Base-by-base conservation (phyloP, 2,888 invertebrate genomes). In the Conops quadrifasciatus region DNA sequence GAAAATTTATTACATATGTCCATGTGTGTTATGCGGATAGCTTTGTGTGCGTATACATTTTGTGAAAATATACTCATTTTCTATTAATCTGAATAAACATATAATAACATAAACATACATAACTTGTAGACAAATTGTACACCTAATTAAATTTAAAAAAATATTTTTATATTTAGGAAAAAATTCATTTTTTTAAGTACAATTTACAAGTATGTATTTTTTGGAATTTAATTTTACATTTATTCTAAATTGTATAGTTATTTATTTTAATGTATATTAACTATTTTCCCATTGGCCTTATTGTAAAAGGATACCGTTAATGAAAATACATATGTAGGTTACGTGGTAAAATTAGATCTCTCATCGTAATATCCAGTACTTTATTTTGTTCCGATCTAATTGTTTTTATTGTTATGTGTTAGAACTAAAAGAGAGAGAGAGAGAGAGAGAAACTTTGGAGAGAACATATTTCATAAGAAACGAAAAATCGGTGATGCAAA, bases 311-410 rank as follows among this genome's bases (percentile, higher is more conserved):
- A 16, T 3, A 16, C 16, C 49, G 13, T 49, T 49, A 49, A 49
- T 49, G 19, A 16, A 49, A 16, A 49, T 45, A 45, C 9, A 45
- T 45, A 45, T 45, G 15, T 45, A 13, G 15, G 9, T 1, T 1
- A 45, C 45, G 15, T 45, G 45, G 11, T 21, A 53, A 53, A 21
- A 19, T 21, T 21, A 2, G 49, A 19, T 49, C 19, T 49, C 49
- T 53, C 21, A 2, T 11, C 1, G 30, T 74, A 73, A 72, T 74
- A 76, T 77, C 78, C 79, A 82, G 82, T 80, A n/a, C n/a, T n/a
- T 76, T 72, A 75, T 77, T 76, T 76, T 76, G 79, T 77, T 80
- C 75, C 80, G 79, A 78, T 75, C 75, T 63, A 67, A 75, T 69
- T 73, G 56, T 30, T 47, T 62, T 36, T 43, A 62, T 43, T 43